Percentiles rank a stretch among this genome's conserved stretches.
Evolutionary conservation across 2,888 invertebrate genomes (phyloP).

Genomic region (Thera obeliscata): DNA sequence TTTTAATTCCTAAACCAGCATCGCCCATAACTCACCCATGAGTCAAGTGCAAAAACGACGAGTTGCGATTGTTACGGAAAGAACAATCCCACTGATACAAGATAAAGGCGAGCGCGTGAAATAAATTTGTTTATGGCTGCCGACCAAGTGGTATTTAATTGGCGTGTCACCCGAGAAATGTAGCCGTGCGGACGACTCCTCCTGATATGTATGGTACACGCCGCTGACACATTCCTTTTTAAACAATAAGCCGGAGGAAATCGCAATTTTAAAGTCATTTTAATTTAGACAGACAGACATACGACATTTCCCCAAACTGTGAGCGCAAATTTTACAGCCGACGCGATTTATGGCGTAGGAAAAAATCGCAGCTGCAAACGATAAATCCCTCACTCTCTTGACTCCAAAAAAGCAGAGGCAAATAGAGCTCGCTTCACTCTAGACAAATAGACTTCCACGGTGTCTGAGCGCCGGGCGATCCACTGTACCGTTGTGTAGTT

Average conservation of each 20-base stretch:
- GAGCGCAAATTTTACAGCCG: conserved; percentile 50
- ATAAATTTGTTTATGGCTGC: conserved; percentile 71
- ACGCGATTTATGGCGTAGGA: conserved; percentile 59
- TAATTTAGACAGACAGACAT: conserved; percentile 38
- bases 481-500: conserved; percentile 54
- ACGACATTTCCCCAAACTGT: conserved; percentile 45
- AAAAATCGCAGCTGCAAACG: conserved; percentile 61
- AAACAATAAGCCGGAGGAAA: conserved; percentile 23
- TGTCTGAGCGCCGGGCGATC: conserved; percentile 56
- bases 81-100: conserved; percentile 76
- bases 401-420: conserved; percentile 55
- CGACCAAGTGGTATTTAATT: conserved; percentile 74
- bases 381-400: conserved; percentile 65
- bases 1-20: conserved; percentile 43
- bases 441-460: conserved; percentile 58
- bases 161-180: conserved; percentile 60
- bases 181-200: conserved; percentile 37
- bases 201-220: conserved; percentile 35
- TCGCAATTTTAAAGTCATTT: conserved; percentile 29
- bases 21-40: conserved; percentile 59
- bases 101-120: conserved; percentile 72
- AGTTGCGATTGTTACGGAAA: conserved; percentile 70
- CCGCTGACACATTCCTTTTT: conserved; percentile 45
- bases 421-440: conserved; percentile 56
- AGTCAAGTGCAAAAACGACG: conserved; percentile 65